Evolutionary conservation across 2,888 invertebrate species (phyloP).

Genomic region (Drosophila kambysellisi): DNA sequence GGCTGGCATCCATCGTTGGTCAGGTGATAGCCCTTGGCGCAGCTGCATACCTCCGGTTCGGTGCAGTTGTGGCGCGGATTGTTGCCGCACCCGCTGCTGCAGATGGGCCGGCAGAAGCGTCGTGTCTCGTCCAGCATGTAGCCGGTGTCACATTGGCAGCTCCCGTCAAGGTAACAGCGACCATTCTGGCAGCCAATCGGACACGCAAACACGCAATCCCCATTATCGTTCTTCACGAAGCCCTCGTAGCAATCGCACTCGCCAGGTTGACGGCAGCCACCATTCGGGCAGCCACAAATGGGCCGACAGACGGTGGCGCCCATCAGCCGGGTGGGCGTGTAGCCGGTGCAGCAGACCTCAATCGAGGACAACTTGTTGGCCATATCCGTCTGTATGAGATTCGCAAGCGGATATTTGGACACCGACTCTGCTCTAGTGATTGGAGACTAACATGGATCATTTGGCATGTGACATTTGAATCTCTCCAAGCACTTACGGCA

Average conservation of each 20-base stretch:
- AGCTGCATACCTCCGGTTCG: conserved; percentile 84
- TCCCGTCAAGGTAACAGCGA: conserved; percentile 87
- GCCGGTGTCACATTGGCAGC: conserved; percentile 89
- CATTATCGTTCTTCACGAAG: conserved; percentile 81
- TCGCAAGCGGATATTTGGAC: conserved; percentile 70
- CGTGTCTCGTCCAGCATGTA: conserved; percentile 87
- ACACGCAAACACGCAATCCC: conserved; percentile 83
- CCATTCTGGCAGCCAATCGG: conserved; percentile 87
- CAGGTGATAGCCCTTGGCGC: conserved; percentile 84
- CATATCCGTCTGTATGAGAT: conserved; percentile 80
- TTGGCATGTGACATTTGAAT: background rate
- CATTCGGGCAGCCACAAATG: conserved; percentile 80
- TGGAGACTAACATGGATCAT: background rate
- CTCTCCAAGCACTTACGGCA: conserved; percentile 79
- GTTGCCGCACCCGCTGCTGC: conserved; percentile 83
- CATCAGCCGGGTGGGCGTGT: conserved; percentile 74
- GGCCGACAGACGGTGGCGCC: conserved; percentile 74
- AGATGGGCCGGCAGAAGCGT: conserved; percentile 88
- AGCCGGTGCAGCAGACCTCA: conserved; percentile 91
- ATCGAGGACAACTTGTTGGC: conserved; percentile 87
- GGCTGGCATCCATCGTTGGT: conserved; percentile 80
- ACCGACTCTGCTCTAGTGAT: conserved; percentile 70
- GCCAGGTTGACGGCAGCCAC: conserved; percentile 76
- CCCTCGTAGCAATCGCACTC: conserved; percentile 82
- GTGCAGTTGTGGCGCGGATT: conserved; percentile 81